These are phyloP conservation scores for Epinotia nisella DNA, from an alignment of 2,888 invertebrate species.

Conservation along the genomic window DNA sequence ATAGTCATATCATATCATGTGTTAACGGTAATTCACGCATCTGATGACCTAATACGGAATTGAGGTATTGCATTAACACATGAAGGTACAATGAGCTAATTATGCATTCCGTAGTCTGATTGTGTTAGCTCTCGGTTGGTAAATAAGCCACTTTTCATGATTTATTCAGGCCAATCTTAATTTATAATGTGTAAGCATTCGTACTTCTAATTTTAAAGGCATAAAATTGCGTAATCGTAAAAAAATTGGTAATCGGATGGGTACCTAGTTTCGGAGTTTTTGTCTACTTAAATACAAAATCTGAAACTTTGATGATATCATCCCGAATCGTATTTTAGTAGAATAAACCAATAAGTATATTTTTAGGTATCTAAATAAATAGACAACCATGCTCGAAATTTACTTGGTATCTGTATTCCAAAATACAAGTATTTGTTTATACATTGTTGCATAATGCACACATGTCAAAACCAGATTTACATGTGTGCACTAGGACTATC, in stretches of 20 bases:
- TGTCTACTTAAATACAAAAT: too few relatives aligned
- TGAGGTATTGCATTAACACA: conserved; percentile 9
- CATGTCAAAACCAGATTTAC: not conserved
- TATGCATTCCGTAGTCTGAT: not conserved
- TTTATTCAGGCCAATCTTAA: not conserved
- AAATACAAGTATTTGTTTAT: not conserved
- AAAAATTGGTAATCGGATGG: too few relatives aligned
- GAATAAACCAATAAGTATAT: too few relatives aligned
- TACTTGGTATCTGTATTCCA: not conserved
- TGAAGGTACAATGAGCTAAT: conserved; percentile 10
- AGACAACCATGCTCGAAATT: not conserved
- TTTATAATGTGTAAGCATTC: not conserved
- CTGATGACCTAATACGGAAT: conserved; percentile 36
- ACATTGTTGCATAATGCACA: not conserved
- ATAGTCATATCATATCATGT: not conserved
- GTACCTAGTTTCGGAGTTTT: too few relatives aligned
- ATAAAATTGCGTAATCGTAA: too few relatives aligned
- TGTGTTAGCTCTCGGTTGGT: not conserved
- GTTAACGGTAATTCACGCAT: conserved; percentile 20
- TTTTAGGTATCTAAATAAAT: too few relatives aligned
- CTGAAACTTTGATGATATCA: too few relatives aligned
- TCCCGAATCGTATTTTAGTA: too few relatives aligned
- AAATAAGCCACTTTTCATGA: not conserved
- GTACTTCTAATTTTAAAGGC: too few relatives aligned
- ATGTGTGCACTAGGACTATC: too few relatives aligned